Evolutionary conservation across 2,797 vertebrate genomes (phyloP).

Genomic region (Cirrhinus mrigala): DNA sequence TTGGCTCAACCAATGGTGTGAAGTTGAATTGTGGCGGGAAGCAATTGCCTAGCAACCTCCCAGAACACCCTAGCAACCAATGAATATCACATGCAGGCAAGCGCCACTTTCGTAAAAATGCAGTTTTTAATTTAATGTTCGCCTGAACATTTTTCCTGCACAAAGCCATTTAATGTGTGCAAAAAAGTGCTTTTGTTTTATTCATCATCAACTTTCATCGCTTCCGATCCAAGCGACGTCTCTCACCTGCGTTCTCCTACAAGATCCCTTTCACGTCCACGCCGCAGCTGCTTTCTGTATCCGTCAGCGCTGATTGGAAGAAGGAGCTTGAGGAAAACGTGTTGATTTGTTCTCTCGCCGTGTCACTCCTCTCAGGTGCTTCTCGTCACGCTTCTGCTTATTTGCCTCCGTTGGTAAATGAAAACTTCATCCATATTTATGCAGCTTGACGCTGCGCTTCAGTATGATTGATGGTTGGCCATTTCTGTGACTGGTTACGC

Average conservation of each 20-base stretch:
- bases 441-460: not conserved
- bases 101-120: not conserved
- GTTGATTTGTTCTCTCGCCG: conserved; percentile 67
- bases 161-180: not conserved
- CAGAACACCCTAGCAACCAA: not conserved
- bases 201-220: conserved; percentile 42
- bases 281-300: conserved; percentile 72
- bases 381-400: conserved; percentile 6
- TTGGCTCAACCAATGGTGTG: not conserved
- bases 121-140: not conserved
- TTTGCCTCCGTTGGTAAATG: not conserved
- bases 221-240: conserved; percentile 60
- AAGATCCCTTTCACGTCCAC: conserved; percentile 65
- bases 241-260: conserved; percentile 74
- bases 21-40: not conserved
- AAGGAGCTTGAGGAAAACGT: conserved; percentile 54
- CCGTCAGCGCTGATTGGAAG: conserved; percentile 68
- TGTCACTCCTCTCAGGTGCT: conserved; percentile 42
- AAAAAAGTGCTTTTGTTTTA: conserved; percentile 49
- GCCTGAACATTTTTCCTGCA: not conserved
- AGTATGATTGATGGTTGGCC: conserved; percentile 36
- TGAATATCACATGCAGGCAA: not conserved
- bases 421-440: conserved; percentile 40
- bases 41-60: not conserved
- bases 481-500: not conserved